Evolutionary conservation across 1,140 invertebrate genomes (phyloP).

Genomic region (Acyrthosiphon pisum): DNA sequence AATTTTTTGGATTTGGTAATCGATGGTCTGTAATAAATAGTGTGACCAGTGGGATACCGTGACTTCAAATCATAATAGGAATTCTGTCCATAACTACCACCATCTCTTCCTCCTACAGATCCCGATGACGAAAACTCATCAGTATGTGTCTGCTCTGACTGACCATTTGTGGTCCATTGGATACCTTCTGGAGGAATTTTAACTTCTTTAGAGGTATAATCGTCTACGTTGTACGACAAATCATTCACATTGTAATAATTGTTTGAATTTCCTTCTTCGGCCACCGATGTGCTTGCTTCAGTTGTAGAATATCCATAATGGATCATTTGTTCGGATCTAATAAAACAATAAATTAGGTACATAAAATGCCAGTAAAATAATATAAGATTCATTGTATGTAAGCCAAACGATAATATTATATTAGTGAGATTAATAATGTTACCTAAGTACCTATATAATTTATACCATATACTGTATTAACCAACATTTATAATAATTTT

Average conservation of each 20-base stretch:
- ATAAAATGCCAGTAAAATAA: neutral
- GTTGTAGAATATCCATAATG: neutral
- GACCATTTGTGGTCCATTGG: neutral
- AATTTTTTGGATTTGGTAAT: neutral
- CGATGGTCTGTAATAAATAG: neutral
- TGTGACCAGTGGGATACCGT: neutral
- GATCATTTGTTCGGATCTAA: neutral
- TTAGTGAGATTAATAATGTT: no score
- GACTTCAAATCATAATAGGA: neutral
- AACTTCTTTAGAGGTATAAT: neutral
- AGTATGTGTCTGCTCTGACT: neutral
- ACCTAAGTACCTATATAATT: no score
- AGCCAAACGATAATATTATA: no score
- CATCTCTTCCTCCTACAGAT: neutral
- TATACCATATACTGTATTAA: no score
- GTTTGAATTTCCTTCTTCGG: neutral
- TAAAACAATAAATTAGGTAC: neutral
- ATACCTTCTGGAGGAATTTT: neutral
- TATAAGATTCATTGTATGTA: neutral
- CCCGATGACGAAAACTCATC: neutral
- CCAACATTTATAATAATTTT: no score
- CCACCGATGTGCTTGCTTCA: neutral
- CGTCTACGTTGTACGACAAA: neutral
- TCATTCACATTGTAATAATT: neutral
- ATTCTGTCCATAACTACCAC: neutral